phyloP scores from a whole-genome alignment of 2,113 vertebrate species.

The Oryzias woworae region DNA sequence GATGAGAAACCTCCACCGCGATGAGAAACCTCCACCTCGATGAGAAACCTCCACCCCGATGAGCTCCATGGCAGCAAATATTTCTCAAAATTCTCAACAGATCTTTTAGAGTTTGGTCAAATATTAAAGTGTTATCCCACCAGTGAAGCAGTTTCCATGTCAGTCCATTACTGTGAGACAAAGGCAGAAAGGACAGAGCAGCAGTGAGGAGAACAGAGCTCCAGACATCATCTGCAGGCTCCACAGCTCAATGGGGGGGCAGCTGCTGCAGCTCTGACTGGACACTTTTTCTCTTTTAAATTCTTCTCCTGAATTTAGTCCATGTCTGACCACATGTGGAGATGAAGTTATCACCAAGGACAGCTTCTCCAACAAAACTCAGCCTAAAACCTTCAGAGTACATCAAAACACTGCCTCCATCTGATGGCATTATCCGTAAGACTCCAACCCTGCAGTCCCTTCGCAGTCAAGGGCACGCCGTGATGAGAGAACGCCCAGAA shows the following conservation, averaged over 20 bases:
- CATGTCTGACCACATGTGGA: conserved; percentile 92
- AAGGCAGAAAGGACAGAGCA: conserved; percentile 88
- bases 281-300: conserved; percentile 87
- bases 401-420: conserved; percentile 98
- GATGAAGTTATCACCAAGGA: conserved; percentile 99
- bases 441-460: conserved; percentile 87
- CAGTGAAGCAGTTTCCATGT: conserved; percentile 87
- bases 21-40: conserved; percentile 8
- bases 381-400: conserved; percentile 75
- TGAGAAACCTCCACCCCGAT: conserved; percentile 51
- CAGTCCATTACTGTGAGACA: conserved; percentile 79
- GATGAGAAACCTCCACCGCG: too few relatives aligned
- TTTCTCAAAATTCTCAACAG: conserved; percentile 64
- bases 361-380: conserved; percentile 93
- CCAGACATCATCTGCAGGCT: conserved; percentile 87
- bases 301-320: conserved; percentile 91
- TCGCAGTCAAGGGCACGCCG: conserved; percentile 88
- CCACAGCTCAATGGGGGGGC: conserved; percentile 86
- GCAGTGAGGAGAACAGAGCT: conserved; percentile 94
- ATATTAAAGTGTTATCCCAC: conserved; percentile 95
- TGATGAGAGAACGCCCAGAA: conserved; percentile 73
- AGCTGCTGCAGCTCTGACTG: conserved; percentile 86
- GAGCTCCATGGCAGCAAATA: conserved; percentile 36
- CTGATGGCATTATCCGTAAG: conserved; percentile 98
- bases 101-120: conserved; percentile 86